These are phyloP conservation scores for Hephaestus fuliginosus DNA, from an alignment of 2,797 vertebrate species.

Conservation along the genomic window DNA sequence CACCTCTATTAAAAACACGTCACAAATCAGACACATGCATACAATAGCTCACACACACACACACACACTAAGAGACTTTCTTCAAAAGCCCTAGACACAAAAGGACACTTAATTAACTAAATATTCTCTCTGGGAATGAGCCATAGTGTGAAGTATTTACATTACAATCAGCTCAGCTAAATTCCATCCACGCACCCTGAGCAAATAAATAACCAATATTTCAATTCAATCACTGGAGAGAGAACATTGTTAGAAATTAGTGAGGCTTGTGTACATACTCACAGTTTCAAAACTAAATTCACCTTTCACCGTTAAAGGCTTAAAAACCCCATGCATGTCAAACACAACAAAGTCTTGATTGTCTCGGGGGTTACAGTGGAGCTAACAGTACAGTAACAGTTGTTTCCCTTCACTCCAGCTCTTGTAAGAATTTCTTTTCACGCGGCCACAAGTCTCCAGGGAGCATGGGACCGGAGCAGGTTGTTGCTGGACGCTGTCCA, in stretches of 20 bases:
- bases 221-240: constrained; percentile 11
- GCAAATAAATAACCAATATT: constrained; percentile 43
- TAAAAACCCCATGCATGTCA: background rate
- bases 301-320: background rate
- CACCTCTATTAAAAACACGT: constrained; percentile 69
- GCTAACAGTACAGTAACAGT: constrained; percentile 10
- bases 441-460: constrained; percentile 17
- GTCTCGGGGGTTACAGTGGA: constrained; percentile 4
- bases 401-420: constrained; percentile 23
- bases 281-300: background rate
- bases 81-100: constrained; percentile 17
- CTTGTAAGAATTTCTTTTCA: constrained; percentile 30
- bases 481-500: constrained; percentile 71
- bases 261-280: background rate
- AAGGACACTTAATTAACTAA: constrained; percentile 51
- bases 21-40: constrained; percentile 34
- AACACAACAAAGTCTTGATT: constrained; percentile 19
- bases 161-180: constrained; percentile 53
- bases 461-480: constrained; percentile 43
- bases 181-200: constrained; percentile 34
- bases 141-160: constrained; percentile 59
- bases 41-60: background rate
- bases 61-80: background rate
- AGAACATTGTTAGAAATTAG: constrained; percentile 14
- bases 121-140: constrained; percentile 56